A percentile compares a stretch with the other conserved stretches of the same genome.
Evolutionary conservation across 2,797 vertebrate species (phyloP).

Genomic region (Apogon hyalosoma): DNA sequence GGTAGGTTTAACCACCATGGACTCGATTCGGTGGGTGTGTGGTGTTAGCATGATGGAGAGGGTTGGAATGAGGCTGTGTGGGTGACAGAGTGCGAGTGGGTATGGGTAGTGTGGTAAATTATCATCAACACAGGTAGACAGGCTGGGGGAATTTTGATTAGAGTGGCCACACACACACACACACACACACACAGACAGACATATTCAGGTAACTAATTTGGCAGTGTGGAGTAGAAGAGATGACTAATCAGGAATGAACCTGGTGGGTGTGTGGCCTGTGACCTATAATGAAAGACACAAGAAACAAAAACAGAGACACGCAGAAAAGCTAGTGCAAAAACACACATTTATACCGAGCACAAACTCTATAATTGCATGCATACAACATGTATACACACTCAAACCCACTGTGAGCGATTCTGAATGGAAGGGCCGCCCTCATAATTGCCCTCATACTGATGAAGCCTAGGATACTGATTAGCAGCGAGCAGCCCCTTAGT

Average conservation of each 20-base stretch:
- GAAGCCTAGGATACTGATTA: slow-evolving; percentile 61
- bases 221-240: slow-evolving; percentile 51
- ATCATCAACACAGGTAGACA: slow-evolving; percentile 69
- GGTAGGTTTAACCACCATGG: slow-evolving; percentile 70
- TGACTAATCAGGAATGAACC: slow-evolving; percentile 67
- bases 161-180: slow-evolving; percentile 48
- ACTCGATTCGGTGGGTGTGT: slow-evolving; percentile 43
- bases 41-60: slow-evolving; percentile 36
- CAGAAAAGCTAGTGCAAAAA: background rate
- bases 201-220: slow-evolving; percentile 63
- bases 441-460: slow-evolving; percentile 41
- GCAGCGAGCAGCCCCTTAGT: slow-evolving; percentile 44
- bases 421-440: slow-evolving; percentile 33
- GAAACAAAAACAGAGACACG: slow-evolving; percentile 31
- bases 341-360: slow-evolving; percentile 1
- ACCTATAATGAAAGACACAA: slow-evolving; percentile 62
- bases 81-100: slow-evolving; percentile 58
- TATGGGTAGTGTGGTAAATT: slow-evolving; percentile 58
- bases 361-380: slow-evolving; percentile 18
- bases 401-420: slow-evolving; percentile 20
- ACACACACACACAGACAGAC: slow-evolving; percentile 26
- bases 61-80: slow-evolving; percentile 54
- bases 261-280: slow-evolving; percentile 65
- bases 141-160: slow-evolving; percentile 69
- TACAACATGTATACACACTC: slow-evolving; percentile 11